Evolutionary conservation across 2,888 invertebrate species (phyloP), one percentile per base, ranked within the genome.

Genomic region (Trypoxylon attenuatum): DNA sequence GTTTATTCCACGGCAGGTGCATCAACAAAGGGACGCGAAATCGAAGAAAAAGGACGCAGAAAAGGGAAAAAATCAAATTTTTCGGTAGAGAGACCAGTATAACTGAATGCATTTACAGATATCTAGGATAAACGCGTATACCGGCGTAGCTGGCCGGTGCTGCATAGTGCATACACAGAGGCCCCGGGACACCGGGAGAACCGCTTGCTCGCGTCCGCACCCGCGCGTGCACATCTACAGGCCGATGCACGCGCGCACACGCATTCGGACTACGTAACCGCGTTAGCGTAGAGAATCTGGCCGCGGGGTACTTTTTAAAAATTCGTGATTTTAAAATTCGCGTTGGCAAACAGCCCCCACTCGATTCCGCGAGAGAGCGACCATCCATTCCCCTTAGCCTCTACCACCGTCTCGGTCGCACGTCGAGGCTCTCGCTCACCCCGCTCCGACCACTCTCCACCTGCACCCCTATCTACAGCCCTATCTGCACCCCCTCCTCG

Each of bases 281-380:
- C 74, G 78, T 76, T 77, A 76, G 72, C 73, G 77, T 68, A 71
- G 77, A 70, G 76, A 77, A 74, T 74, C 77, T 71, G 76, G 79
- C 72, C 69, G 77, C 63, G 71, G 70, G 69, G 73, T 75, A 78
- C 73, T 78, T 78, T 82, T 81, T 77, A 81, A 81, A 81, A 82
- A 79, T 75, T 81, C 82, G 82, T 80, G 78, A 82, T 81, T 82
- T 78, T 82, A 77, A 82, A 83, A 83, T 83, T 83, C 81, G 78
- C 80, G 78, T 80, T 82, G 82, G 82, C 82, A 83, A 83, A 81
- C 80, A 82, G 78, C 77, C 80, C 79, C 72, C 67, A 60, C 68
- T 59, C 71, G 71, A 73, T 71, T 65, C 71, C 73, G 33, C 33
- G 33, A 33, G n/a, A 65, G 68, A 73, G 59, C 63, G 43, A 65